phyloP scores from a whole-genome alignment of 92 coral and sea anemone genomes.

The Parazoanthus swiftii region DNA sequence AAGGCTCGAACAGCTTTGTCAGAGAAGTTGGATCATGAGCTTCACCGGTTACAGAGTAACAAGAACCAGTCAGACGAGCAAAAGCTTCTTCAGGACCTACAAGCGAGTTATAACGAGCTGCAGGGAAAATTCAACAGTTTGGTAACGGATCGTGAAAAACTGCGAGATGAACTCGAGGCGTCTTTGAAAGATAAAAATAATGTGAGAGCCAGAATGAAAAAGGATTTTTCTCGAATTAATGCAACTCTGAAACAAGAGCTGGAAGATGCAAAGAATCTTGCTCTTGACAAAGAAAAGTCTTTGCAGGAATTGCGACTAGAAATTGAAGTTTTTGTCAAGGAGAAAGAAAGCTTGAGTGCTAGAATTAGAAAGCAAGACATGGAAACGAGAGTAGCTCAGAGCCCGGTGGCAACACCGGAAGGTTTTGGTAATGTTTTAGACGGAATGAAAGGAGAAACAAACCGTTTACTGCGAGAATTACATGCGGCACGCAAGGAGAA shows the following conservation, averaged over 20 bases:
- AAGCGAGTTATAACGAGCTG: slow-evolving; percentile 50
- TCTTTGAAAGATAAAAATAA: slow-evolving; percentile 60
- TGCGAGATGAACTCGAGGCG: slow-evolving; percentile 62
- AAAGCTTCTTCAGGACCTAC: slow-evolving; percentile 42
- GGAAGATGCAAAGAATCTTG: slow-evolving; percentile 70
- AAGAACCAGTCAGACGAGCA: slow-evolving; percentile 60
- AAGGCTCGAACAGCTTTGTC: slow-evolving; percentile 48
- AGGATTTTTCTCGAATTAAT: slow-evolving; percentile 71
- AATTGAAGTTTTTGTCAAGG: slow-evolving; percentile 72
- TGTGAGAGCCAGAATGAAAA: slow-evolving; percentile 66
- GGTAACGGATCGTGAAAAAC: slow-evolving; percentile 60
- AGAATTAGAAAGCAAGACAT: slow-evolving; percentile 55
- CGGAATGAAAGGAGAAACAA: slow-evolving; percentile 78
- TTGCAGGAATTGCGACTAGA: slow-evolving; percentile 72
- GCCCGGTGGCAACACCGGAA: slow-evolving; percentile 53
- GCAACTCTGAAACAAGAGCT: slow-evolving; percentile 67
- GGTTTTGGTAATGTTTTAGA: slow-evolving; percentile 69
- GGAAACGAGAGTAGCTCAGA: slow-evolving; percentile 17
- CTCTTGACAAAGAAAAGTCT: slow-evolving; percentile 77
- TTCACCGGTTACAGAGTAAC: slow-evolving; percentile 59
- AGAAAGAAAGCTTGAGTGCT: slow-evolving; percentile 70
- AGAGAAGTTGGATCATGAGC: slow-evolving; percentile 61
- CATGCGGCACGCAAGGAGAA: slow-evolving; percentile 77
- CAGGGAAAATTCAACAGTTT: slow-evolving; percentile 51
- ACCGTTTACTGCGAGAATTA: slow-evolving; percentile 65